A percentile compares a stretch with the other conserved stretches of the same genome.
phyloP scores from a whole-genome alignment of 1,140 invertebrate genomes.

The Zaprionus inermis region DNA sequence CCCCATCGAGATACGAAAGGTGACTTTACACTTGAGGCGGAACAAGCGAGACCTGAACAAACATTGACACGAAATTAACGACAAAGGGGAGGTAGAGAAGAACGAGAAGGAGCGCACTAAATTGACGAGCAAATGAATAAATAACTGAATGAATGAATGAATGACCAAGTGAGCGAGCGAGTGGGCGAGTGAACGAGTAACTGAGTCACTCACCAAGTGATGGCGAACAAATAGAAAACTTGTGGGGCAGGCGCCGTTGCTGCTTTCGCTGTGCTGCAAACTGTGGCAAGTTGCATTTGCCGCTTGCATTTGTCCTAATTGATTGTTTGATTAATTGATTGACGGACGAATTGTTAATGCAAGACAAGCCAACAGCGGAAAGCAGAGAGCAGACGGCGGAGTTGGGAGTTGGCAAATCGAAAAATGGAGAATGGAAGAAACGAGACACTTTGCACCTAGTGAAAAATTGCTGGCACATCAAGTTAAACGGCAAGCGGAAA shows the following conservation, averaged over 20 bases:
- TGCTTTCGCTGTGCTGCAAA: not conserved
- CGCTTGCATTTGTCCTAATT: conserved; percentile 32
- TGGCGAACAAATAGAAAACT: conserved; percentile 22
- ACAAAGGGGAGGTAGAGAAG: not conserved
- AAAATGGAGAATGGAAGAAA: not conserved
- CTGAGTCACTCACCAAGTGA: conserved; percentile 10
- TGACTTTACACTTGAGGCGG: not conserved
- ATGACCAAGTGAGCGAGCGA: not conserved
- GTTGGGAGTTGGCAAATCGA: not conserved
- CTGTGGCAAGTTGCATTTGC: conserved; percentile 4
- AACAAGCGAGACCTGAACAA: conserved; percentile 11
- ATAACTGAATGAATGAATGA: conserved; percentile 1
- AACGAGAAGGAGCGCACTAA: no score
- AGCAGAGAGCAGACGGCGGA: not conserved
- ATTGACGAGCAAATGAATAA: not conserved
- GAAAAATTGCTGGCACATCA: conserved; percentile 44
- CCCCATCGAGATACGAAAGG: not conserved
- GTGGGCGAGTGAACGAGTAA: conserved; percentile 18
- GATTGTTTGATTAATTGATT: conserved; percentile 61
- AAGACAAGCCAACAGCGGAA: conserved; percentile 11
- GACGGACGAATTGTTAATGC: conserved; percentile 45
- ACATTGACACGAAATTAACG: conserved; percentile 42
- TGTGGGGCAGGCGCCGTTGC: not conserved
- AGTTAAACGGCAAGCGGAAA: conserved; percentile 11
- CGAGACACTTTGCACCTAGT: conserved; percentile 21